These are phyloP conservation scores for Indri indri DNA, from an alignment of 2,113 vertebrate genomes.

Conservation along the genomic window DNA sequence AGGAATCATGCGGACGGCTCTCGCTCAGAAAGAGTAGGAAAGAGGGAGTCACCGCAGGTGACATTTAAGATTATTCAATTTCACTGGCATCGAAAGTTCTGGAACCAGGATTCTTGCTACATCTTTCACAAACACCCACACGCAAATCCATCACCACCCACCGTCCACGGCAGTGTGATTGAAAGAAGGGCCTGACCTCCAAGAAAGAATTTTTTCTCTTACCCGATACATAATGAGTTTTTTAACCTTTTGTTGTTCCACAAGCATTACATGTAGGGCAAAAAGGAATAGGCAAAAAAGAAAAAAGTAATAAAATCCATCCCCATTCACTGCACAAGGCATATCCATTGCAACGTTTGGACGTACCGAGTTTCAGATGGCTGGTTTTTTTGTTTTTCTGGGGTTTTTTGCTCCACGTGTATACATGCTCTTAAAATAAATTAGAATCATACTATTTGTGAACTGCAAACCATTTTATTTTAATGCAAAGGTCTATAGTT, in stretches of 20 bases:
- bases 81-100: constrained; percentile 36
- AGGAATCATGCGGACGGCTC: neutral
- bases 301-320: neutral
- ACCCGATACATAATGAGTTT: constrained; percentile 14
- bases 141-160: constrained; percentile 38
- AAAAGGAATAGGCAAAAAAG: neutral
- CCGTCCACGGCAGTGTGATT: neutral
- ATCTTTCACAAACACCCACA: constrained; percentile 41
- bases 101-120: neutral
- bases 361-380: neutral
- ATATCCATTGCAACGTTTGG: neutral
- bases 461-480: constrained; percentile 1
- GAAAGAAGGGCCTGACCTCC: constrained; percentile 36
- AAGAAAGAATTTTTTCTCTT: neutral
- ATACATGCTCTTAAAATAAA: neutral
- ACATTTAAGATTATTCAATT: constrained; percentile 54
- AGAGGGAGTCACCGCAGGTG: neutral
- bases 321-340: neutral
- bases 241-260: constrained; percentile 40
- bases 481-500: neutral
- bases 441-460: neutral
- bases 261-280: neutral
- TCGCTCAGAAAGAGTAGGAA: neutral
- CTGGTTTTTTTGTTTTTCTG: neutral
- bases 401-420: neutral